Base-by-base conservation (phyloP, 2,797 vertebrate genomes). In the Microtus obscurus region DNA sequence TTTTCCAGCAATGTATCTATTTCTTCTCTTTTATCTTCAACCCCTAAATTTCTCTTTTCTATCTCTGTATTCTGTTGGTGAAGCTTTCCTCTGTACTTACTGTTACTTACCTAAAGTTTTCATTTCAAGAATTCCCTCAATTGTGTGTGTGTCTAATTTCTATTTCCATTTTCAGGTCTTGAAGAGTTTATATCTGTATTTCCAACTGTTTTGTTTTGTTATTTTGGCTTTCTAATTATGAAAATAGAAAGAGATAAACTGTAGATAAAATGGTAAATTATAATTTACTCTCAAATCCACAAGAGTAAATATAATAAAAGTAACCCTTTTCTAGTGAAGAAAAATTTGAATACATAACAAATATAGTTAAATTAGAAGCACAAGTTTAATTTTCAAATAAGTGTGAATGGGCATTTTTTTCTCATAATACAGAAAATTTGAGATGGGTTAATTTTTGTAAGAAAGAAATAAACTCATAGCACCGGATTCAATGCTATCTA, bases 311-410 rank as follows among this genome's bases (percentile, higher is more conserved):
- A 40, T 16, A 85, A 31, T 94, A 31, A 92, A 89, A 51, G 4
- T 23, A 25, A 13, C 13, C 37, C 31, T 65, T 9, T 9, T 51
- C 6, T 78, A 74, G 6, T 71, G 45, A 56, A 71, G 51, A 89
- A 91, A 61, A 6, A 87, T 2, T 77, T 65, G 21, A 65, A 12
- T 71, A 91, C 34, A 34, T 21, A 76, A 48, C 6, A 94, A 89
- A 76, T 45, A 74, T 56, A 79, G 76, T 82, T 94, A 91, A 79
- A 21, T 7, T 89, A 51, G 37, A 92, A 90, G 9, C 17, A 74
- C 21, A 89, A 73, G 17, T 89, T 56, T 89, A 69, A 61, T 48
- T 91, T 56, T 25, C 81, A 82, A 48, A 2, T 92, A 93, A 73
- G 53, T 59, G 5, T 74, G 11, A 90, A 76, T 27, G 21, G 19